Evolutionary conservation across 2,113 vertebrate species (phyloP), one percentile per base, ranked within the genome.

Genomic region (Solea senegalensis): DNA sequence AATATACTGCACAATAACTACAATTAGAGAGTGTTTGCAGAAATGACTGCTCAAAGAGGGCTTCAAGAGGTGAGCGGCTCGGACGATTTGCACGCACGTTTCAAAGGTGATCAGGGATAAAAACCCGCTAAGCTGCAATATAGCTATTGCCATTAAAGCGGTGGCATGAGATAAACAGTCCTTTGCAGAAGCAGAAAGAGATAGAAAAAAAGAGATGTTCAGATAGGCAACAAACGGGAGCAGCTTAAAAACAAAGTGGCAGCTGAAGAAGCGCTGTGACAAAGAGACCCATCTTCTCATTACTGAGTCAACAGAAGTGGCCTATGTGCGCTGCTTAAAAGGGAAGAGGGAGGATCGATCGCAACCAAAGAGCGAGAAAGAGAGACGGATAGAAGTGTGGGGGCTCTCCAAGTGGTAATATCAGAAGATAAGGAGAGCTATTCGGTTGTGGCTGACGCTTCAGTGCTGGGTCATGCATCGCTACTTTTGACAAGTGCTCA

Each of bases 401-500:
- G 69, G 77, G 70, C 71, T 76, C 78, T 84, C 66, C 67, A 82
- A 85, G 80, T 57, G 44, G 65, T 65, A 48, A 72, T 74, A 71
- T 86, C 76, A 79, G 72, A 52, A 87, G 88, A 92, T 91, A 90
- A 90, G 88, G 78, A 53, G 74, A 78, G 81, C 82, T 82, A 72
- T 85, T 85, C 80, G 73, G 74, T 82, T 76, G 74, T 73, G 74
- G 76, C 69, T 85, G 86, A 77, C 70, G 84, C 68, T 74, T 21
- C 49, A 48, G 49, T 82, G 76, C 64, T 13, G 49, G 85, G 81
- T 90, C 83, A 83, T 68, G 78, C 79, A 82, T 86, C 56, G 56
- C 49, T 74, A 77, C 83, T 85, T 89, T 83, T 87, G 88, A 91
- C 83, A 89, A 81, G 63, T 40, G 39, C 85, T 86, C 80, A 75